These are phyloP conservation scores for Caenorhabditis panamensis DNA, from an alignment of 2,888 invertebrate genomes.

Conservation along the genomic window DNA sequence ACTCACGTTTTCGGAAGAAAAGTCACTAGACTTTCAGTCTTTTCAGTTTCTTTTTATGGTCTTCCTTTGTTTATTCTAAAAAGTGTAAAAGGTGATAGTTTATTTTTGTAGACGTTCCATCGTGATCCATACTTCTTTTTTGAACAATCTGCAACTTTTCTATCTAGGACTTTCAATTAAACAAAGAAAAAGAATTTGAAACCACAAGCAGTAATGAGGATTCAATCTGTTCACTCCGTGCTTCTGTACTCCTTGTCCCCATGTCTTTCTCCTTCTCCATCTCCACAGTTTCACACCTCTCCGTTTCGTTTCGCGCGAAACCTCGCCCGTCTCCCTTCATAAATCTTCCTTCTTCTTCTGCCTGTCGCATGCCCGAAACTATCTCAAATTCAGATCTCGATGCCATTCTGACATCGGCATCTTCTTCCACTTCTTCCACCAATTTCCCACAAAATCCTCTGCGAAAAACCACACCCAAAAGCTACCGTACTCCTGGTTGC, in stretches of 20 bases:
- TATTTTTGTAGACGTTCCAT: too few relatives aligned
- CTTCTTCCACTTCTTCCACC: constrained; percentile 26
- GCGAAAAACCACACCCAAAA: constrained; percentile 55
- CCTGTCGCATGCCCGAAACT: constrained; percentile 29
- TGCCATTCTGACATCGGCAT: constrained; percentile 59
- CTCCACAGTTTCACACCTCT: constrained; percentile 45
- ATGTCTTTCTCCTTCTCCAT: constrained; percentile 25
- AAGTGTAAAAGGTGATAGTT: too few relatives aligned
- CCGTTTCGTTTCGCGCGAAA: constrained; percentile 32
- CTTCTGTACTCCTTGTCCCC: background rate
- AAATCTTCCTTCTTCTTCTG: constrained; percentile 33
- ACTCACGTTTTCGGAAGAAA: background rate
- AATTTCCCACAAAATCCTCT: constrained; percentile 23
- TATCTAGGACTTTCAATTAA: too few relatives aligned
- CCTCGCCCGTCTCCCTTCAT: constrained; percentile 20
- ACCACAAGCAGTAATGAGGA: too few relatives aligned
- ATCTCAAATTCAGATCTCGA: constrained; percentile 63
- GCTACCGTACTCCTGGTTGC: constrained; percentile 54
- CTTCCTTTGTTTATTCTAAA: too few relatives aligned
- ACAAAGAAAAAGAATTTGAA: too few relatives aligned
- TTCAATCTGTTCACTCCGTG: too few relatives aligned
- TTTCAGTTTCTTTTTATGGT: background rate
- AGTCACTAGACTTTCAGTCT: background rate
- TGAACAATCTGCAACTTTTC: too few relatives aligned
- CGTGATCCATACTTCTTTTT: too few relatives aligned